Conservation (phyloP, 2,888 invertebrate genomes). For the Lasioglossum pauxillum region DNA sequence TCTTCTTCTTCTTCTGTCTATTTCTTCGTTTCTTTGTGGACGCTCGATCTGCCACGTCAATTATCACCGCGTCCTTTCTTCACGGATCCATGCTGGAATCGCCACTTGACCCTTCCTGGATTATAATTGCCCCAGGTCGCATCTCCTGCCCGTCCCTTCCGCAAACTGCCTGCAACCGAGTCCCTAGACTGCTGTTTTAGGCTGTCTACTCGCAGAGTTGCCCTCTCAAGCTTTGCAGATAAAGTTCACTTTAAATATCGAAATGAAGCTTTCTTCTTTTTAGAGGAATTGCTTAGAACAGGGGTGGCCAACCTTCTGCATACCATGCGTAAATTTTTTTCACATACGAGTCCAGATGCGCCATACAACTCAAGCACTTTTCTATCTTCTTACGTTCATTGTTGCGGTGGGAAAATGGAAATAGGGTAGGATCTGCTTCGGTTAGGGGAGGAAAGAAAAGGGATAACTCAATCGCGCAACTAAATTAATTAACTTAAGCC, state of each 20-base stretch:
- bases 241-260: background rate
- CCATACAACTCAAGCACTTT: too few relatives aligned
- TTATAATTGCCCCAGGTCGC: conserved; percentile 33
- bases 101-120: conserved; percentile 45
- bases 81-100: conserved; percentile 14
- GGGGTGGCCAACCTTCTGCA: too few relatives aligned
- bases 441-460: too few relatives aligned
- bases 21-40: conserved; percentile 4
- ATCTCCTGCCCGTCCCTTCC: conserved; percentile 12
- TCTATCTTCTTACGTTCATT: too few relatives aligned
- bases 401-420: too few relatives aligned
- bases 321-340: too few relatives aligned
- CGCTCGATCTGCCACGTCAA: conserved; percentile 74
- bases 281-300: too few relatives aligned
- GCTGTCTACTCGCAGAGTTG: background rate
- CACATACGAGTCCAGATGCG: too few relatives aligned
- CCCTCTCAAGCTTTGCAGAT: background rate
- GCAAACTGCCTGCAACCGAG: background rate
- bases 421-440: too few relatives aligned
- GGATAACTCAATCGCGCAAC: too few relatives aligned
- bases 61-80: conserved; percentile 71
- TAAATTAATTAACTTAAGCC: too few relatives aligned
- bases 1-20: background rate
- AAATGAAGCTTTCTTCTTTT: too few relatives aligned
- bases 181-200: background rate